Percentiles rank a stretch among this genome's conserved stretches.
phyloP scores from a whole-genome alignment of 2,797 vertebrate species.

The Xenentodon cancila region DNA sequence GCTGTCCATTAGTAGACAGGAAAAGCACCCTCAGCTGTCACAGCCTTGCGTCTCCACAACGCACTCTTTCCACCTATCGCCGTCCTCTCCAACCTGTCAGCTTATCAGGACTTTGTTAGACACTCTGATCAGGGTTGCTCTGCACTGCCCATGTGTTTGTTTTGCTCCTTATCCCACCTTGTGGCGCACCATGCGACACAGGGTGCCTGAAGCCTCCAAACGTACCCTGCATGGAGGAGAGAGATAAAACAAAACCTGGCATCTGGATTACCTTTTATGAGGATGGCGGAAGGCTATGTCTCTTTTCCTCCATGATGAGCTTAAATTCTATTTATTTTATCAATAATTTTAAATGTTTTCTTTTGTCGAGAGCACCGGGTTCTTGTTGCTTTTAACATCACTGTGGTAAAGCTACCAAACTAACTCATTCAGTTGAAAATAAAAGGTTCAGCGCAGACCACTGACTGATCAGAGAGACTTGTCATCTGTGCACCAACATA shows the following conservation, averaged over 20 bases:
- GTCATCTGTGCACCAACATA: too few relatives aligned
- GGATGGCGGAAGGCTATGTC: slow-evolving; percentile 35
- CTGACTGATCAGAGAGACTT: too few relatives aligned
- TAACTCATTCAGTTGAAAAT: too few relatives aligned
- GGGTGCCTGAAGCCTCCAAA: slow-evolving; percentile 64
- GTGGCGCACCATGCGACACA: slow-evolving; percentile 27
- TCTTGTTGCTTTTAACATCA: too few relatives aligned
- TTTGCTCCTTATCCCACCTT: slow-evolving; percentile 78
- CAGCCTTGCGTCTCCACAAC: slow-evolving; percentile 36
- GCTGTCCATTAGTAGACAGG: slow-evolving; percentile 36
- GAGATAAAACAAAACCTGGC: slow-evolving; percentile 74
- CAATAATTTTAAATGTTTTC: too few relatives aligned
- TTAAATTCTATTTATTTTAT: too few relatives aligned
- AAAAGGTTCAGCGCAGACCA: too few relatives aligned
- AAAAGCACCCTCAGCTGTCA: slow-evolving; percentile 30
- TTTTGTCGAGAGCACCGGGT: too few relatives aligned
- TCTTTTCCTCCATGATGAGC: slow-evolving; percentile 47
- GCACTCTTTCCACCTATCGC: slow-evolving; percentile 52
- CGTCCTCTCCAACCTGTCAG: slow-evolving; percentile 73
- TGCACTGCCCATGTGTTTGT: slow-evolving; percentile 75
- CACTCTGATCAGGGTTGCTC: slow-evolving; percentile 75
- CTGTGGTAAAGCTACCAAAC: too few relatives aligned
- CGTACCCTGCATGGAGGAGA: slow-evolving; percentile 67
- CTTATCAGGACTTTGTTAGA: slow-evolving; percentile 82
- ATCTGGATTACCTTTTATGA: too few relatives aligned